Base-by-base conservation (phyloP, 1,140 invertebrate genomes). In the Drosophila subobscura region DNA sequence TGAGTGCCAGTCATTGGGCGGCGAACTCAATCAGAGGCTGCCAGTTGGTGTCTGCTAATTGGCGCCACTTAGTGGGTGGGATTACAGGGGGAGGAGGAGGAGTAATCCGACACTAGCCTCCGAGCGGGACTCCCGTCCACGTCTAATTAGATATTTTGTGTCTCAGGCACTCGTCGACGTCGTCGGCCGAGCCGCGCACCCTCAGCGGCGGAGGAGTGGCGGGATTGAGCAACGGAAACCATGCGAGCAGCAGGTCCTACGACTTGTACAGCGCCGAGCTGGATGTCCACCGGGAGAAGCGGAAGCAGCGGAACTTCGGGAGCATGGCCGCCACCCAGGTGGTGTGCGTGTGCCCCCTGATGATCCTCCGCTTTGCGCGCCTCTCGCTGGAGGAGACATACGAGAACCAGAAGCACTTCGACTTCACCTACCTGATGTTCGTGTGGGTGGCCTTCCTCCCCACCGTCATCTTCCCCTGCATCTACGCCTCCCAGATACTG, bases 391-490 rank as follows among this genome's bases (percentile, higher is more conserved):
- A 93, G 41, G 95, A 96, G 83, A 96, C 94, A 0, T 94, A 95
- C 64, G 94, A 95, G 41, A 96, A 95, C 79, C 93, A 92, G 16
- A 93, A 93, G 20, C 93, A 94, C 77, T 95, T 95, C 56, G 95
- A 96, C 77, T 93, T 95, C 16, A 94, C 93, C 2, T 96, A 94
- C 83, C 92, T 94, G 27, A 93, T 94, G 64, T 95, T 95, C 66
- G 94, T 95, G 5, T 96, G 95, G 94, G 90, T 96, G 29, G 95
- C 94, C 2, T 96, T 95, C 66, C 79, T 95, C 37, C 95, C 95
- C 29, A 95, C 94, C 0, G 93, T 94, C 51, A 93, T 93, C 5
- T 95, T 94, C 16, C 95, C 95, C 0, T 89, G 93, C 41, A 89
- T 96, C 22, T 95, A 94, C 80, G 93, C 93, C 12, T 93, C 93